These are phyloP conservation scores for Drosophila gaucha DNA, from an alignment of 2,888 invertebrate species.

Conservation along the genomic window DNA sequence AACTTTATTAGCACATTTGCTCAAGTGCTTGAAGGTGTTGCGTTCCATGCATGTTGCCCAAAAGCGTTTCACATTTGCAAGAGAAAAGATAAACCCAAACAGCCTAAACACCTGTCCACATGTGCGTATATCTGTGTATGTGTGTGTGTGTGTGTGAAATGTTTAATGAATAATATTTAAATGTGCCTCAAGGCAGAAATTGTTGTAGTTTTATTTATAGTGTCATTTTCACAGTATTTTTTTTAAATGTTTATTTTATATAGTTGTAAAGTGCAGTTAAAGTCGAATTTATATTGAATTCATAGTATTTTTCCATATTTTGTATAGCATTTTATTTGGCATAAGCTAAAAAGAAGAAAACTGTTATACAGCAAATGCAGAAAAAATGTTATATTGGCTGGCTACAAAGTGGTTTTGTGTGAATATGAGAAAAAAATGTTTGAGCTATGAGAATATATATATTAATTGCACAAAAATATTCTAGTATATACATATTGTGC, in stretches of 20 bases:
- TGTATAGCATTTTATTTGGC: background rate
- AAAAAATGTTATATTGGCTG: no score
- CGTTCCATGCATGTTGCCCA: background rate
- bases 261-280: no score
- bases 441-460: no score
- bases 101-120: constrained; percentile 8
- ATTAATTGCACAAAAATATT: no score
- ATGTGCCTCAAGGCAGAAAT: constrained; percentile 3
- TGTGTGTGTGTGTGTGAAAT: constrained; percentile 17
- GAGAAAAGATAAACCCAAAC: background rate
- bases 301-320: background rate
- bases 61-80: no score
- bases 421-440: no score
- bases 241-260: no score
- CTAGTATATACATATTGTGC: no score
- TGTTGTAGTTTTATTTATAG: background rate
- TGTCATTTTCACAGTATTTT: no score
- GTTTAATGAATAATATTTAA: constrained; percentile 7
- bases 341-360: background rate
- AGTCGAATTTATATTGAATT: background rate
- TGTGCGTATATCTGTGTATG: background rate
- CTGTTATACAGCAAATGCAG: no score
- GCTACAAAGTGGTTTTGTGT: no score
- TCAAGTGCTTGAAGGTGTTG: constrained; percentile 30
- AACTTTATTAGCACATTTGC: constrained; percentile 75